phyloP scores from a whole-genome alignment of 2,888 invertebrate species.

The Mongoloraphidia duomilia region DNA sequence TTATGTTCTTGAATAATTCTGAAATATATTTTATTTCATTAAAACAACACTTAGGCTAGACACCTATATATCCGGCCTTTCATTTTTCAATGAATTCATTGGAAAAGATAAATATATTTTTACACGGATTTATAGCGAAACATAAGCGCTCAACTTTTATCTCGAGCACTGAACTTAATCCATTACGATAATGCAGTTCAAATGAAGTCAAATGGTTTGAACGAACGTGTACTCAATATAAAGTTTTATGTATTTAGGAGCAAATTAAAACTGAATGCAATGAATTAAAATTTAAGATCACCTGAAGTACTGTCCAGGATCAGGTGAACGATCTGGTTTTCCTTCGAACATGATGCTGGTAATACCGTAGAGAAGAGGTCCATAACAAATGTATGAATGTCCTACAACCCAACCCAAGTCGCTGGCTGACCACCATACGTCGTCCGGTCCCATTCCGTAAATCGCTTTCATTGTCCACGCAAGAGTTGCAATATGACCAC shows the following conservation, averaged over 20 bases:
- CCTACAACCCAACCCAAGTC: slow-evolving; percentile 89
- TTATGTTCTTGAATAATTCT: slow-evolving; percentile 79
- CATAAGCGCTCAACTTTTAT: no score
- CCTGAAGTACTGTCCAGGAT: slow-evolving; percentile 85
- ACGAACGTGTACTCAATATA: background rate
- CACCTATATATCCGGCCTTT: no score
- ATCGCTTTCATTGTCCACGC: slow-evolving; percentile 73
- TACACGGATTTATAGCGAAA: no score
- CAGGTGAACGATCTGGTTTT: slow-evolving; percentile 88
- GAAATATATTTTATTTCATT: slow-evolving; percentile 11
- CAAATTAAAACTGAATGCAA: no score
- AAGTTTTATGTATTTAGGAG: background rate
- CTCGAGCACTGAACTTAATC: no score
- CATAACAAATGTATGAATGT: slow-evolving; percentile 89
- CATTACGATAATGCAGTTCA: no score
- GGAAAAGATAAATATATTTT: no score
- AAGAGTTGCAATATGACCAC: slow-evolving; percentile 72
- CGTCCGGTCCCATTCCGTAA: slow-evolving; percentile 63
- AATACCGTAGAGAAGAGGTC: slow-evolving; percentile 65
- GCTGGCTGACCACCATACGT: slow-evolving; percentile 86
- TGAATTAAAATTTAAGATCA: slow-evolving; percentile 21
- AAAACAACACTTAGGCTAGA: no score
- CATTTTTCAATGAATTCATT: no score
- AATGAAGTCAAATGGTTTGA: no score
- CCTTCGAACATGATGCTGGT: slow-evolving; percentile 82